Evolutionary conservation across 1,140 invertebrate species (phyloP).

Genomic region (Drosophila athabasca): DNA sequence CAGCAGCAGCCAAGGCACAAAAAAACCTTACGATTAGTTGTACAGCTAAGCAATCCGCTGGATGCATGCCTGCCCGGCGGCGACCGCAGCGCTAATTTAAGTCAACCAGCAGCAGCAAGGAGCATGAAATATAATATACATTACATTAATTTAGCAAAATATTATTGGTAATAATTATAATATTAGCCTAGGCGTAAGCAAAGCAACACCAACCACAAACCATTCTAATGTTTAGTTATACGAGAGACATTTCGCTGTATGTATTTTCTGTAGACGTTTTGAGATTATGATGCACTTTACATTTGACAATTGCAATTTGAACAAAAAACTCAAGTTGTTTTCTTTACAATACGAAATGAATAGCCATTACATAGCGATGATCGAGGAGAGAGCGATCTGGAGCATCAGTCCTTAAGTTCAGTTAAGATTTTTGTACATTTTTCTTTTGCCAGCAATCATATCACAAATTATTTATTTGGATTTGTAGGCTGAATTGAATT

Average conservation of each 20-base stretch:
- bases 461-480: not conserved
- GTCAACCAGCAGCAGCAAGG: conserved; percentile 53
- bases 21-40: conserved; percentile 1
- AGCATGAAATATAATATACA: conserved; percentile 51
- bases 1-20: conserved; percentile 51
- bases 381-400: not conserved
- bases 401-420: conserved; percentile 27
- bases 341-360: conserved; percentile 44
- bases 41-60: conserved; percentile 12
- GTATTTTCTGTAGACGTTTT: conserved; percentile 53
- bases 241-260: conserved; percentile 26
- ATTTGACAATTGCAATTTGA: conserved; percentile 21
- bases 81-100: conserved; percentile 66
- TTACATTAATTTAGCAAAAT: conserved; percentile 79
- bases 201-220: conserved; percentile 16
- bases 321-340: conserved; percentile 32
- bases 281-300: conserved; percentile 66
- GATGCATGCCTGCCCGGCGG: conserved; percentile 18
- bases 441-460: conserved; percentile 10
- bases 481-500: conserved; percentile 19
- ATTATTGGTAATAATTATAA: conserved; percentile 69
- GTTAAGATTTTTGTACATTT: conserved; percentile 51
- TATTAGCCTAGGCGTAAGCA: conserved; percentile 60
- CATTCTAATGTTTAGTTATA: conserved; percentile 38
- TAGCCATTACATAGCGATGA: conserved; percentile 48